A percentile compares a stretch with the other conserved stretches of the same genome.
phyloP scores from a whole-genome alignment of 2,888 invertebrate genomes.

The Cheilosia scutellata region DNA sequence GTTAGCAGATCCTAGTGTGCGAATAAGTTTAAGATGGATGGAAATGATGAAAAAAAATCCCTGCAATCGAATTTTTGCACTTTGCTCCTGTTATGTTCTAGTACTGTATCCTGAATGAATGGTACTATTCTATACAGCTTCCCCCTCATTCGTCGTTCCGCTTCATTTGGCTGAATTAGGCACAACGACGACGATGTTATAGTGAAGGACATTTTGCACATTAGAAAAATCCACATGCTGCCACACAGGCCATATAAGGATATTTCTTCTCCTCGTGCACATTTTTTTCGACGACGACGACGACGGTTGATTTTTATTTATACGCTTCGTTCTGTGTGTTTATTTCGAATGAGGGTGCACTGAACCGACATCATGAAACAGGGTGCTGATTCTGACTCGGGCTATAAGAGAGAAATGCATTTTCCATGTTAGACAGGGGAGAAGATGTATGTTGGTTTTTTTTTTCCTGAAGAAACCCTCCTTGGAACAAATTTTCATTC shows the following conservation, averaged over 20 bases:
- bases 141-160: conserved; percentile 51
- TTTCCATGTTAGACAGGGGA: conserved; percentile 70
- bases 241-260: conserved; percentile 36
- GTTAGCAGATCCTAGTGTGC: conserved; percentile 24
- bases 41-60: conserved; percentile 10
- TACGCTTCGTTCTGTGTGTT: conserved; percentile 56
- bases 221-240: conserved; percentile 73
- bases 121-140: not conserved
- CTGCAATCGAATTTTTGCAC: conserved; percentile 70
- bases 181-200: conserved; percentile 50
- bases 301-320: conserved; percentile 64
- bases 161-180: conserved; percentile 75
- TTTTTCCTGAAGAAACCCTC: conserved; percentile 45
- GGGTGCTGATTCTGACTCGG: conserved; percentile 61
- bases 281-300: conserved; percentile 2
- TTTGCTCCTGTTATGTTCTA: conserved; percentile 53
- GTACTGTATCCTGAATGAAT: conserved; percentile 18
- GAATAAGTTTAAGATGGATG: conserved; percentile 41
- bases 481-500: conserved; percentile 69
- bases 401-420: conserved; percentile 73
- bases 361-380: conserved; percentile 72
- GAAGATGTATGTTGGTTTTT: conserved; percentile 16
- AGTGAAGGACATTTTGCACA: conserved; percentile 70
- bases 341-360: conserved; percentile 72
- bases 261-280: conserved; percentile 28